These are phyloP conservation scores for Onychomys arenicola DNA, from an alignment of 2,797 vertebrate genomes.

Conservation along the genomic window DNA sequence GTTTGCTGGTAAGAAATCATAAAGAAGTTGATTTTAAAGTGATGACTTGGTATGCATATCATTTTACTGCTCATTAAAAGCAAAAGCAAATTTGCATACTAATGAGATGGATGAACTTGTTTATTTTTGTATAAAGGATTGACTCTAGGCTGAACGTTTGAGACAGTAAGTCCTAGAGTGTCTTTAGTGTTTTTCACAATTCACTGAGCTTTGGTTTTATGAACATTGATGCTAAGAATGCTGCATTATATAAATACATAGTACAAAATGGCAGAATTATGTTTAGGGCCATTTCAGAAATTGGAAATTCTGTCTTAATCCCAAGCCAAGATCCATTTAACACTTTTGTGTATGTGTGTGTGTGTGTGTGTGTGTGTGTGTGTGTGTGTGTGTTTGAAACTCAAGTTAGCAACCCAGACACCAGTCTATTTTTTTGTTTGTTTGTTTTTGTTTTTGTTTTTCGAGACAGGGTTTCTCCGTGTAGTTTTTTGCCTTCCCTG, in stretches of 20 bases:
- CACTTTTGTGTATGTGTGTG: neutral
- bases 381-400: neutral
- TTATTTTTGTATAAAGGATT: neutral
- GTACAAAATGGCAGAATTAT: neutral
- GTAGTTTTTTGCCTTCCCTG: no score
- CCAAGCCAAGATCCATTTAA: neutral
- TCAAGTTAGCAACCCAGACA: neutral
- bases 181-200: neutral
- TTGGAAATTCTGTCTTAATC: neutral
- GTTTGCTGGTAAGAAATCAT: neutral
- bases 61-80: neutral
- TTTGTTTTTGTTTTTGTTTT: no score
- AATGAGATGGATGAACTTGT: neutral
- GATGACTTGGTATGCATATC: neutral
- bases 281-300: neutral
- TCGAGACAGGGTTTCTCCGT: no score
- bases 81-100: neutral
- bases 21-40: neutral
- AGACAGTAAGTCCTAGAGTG: neutral
- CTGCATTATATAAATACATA: neutral
- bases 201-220: neutral
- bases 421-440: neutral
- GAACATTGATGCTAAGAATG: neutral
- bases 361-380: no score
- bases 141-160: neutral